A percentile compares a stretch with the other conserved stretches of the same genome.
These are phyloP conservation scores for Drosophila merina DNA, from an alignment of 2,888 invertebrate species.

Conservation along the genomic window DNA sequence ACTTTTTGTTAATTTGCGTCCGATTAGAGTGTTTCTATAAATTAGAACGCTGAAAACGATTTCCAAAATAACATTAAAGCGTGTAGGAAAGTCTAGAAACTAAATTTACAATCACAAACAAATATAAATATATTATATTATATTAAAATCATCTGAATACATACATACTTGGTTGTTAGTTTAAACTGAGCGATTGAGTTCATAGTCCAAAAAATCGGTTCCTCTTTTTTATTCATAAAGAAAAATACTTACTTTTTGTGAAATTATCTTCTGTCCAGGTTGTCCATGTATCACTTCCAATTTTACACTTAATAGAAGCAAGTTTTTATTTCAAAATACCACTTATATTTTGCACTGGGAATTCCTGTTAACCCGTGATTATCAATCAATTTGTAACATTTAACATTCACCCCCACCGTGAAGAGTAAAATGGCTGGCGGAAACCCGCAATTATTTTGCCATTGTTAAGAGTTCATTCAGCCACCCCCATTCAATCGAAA, in stretches of 20 bases:
- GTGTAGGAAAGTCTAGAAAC: background rate
- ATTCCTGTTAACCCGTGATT: constrained; percentile 32
- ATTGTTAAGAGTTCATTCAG: constrained; percentile 59
- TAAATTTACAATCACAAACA: background rate
- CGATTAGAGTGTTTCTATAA: constrained; percentile 27
- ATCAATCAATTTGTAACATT: constrained; percentile 46
- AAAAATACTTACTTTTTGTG: background rate
- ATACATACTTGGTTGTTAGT: background rate
- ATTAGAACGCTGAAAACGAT: constrained; percentile 19
- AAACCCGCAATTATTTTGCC: constrained; percentile 69
- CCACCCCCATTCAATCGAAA: constrained; percentile 26
- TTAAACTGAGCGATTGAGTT: background rate
- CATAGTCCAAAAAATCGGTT: background rate
- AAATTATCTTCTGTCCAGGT: no score
- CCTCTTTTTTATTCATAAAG: background rate
- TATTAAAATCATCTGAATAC: background rate
- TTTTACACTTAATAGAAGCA: background rate
- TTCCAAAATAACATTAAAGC: background rate
- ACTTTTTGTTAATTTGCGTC: constrained; percentile 8
- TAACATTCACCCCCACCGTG: constrained; percentile 34
- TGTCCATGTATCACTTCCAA: no score
- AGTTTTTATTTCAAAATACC: background rate
- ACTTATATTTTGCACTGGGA: background rate
- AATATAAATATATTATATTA: background rate
- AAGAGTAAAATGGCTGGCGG: constrained; percentile 62